Base-by-base conservation (phyloP, 2,888 invertebrate genomes). In the Nymphalis c-album region DNA sequence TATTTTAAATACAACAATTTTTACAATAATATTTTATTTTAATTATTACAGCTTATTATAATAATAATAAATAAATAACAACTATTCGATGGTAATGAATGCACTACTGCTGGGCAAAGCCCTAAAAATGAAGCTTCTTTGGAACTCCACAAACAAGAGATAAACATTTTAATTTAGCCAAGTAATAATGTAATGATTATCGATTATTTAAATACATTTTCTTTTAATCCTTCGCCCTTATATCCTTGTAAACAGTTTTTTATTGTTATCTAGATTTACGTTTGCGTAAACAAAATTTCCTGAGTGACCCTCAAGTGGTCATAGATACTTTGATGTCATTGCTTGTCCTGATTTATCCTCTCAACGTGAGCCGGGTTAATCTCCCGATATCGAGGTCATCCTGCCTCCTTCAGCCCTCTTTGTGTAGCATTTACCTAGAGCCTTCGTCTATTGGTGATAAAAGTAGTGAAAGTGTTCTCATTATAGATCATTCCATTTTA, bases 301-400 rank as follows among this genome's bases (percentile, higher is more conserved):
- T 51, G 53, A 62, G 40, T 45, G 57, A 40, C 26, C 45, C 51
- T 62, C n/a, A 40, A 67, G 62, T 62, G 66, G 66, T 61, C 61
- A 62, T 62, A 62, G 62, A 67, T 62, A 55, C 55, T 58, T 45
- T 57, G 35, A 57, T 50, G 66, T 58, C 61, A 62, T 58, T 67
- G 50, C 61, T 57, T 58, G 20, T 67, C 66, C 66, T 48, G 66
- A 60, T 67, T 67, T 58, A 67, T 62, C 57, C 50, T 62, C 62
- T 62, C 20, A 66, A 66, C 57, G 47, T 65, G 61, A 61, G 45
- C 50, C 50, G 48, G 59, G 51, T 64, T 64, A 64, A 67, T 62
- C 66, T 58, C 22, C 57, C 50, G 48, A 63, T 57, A 67, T 62
- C 48, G 66, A 67, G 61, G 66, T 18, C 50, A 50, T 62, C 58